Base-by-base conservation (phyloP, 2,797 vertebrate species). In the Phrynocephalus guinanensis region DNA sequence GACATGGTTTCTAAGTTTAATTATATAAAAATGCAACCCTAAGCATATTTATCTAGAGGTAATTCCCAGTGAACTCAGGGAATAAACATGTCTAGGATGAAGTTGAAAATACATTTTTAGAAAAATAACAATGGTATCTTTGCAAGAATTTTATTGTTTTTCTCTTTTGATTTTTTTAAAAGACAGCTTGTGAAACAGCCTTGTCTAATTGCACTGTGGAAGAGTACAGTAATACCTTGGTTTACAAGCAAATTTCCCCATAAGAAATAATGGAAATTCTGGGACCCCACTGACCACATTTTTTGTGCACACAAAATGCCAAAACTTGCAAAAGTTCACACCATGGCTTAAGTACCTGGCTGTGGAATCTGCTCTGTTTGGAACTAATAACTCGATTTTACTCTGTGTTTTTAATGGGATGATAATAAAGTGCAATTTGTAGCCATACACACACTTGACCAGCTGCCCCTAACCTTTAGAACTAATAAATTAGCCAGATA, bases 51-150 rank as follows among this genome's bases (percentile, higher is more conserved):
- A 67, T 18, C 52, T 70, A 2, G 15, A 70, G 68, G 48, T 77
- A 33, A 70, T 82, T 67, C 28, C 60, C 48, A 82, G 22, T 67
- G 83, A 77, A 92, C 67, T 91, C 89, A 88, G 38, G 89, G 73
- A 71, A 81, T 83, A 90, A 95, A 89, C 72, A 86, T 75, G 79
- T 44, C 67, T 72, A 72, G 5, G 81, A 33, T 10, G 70, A 72
- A 3, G 66, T 94, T 88, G 89, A 71, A 93, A 92, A 90, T 89
- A 79, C 82, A 89, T 82, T 89, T 93, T 75, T 91, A 79, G 68
- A 28, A 30, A 15, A 78, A 44, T 30, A 15, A 68, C 24, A 44
- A 52, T 82, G 30, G 16, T 15, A 70, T 70, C 38, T 78, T 68
- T 78, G 20, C 52, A 22, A 70, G 24, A 79, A 22, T 30, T 28